Evolutionary conservation across 2,888 invertebrate species (phyloP).

Genomic region (Hypercompe scribonia): DNA sequence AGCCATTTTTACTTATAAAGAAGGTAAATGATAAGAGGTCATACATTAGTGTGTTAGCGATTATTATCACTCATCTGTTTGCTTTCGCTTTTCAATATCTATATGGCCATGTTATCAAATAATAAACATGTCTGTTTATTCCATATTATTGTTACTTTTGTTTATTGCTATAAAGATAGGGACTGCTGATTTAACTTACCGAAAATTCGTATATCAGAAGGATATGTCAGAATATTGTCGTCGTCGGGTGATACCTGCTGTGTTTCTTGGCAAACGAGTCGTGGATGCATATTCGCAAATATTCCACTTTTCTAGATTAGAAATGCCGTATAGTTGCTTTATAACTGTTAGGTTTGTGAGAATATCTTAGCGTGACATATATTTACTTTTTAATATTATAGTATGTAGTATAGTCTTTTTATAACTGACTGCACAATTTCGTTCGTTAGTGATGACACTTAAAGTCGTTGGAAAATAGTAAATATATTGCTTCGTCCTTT

Average conservation of each 20-base stretch:
- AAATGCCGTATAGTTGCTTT: constrained; percentile 76
- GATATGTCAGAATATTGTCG: constrained; percentile 78
- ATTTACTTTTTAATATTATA: neutral
- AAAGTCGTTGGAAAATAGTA: neutral
- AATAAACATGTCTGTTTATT: constrained; percentile 34
- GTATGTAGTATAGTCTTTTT: too few relatives aligned
- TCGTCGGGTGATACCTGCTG: constrained; percentile 72
- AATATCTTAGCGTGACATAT: neutral
- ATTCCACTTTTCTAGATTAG: constrained; percentile 70
- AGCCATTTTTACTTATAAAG: too few relatives aligned
- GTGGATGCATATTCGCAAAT: constrained; percentile 70
- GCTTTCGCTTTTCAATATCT: constrained; percentile 24
- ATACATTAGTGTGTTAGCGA: neutral
- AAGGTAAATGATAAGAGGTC: neutral
- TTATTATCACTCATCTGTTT: neutral
- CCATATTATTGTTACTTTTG: constrained; percentile 24
- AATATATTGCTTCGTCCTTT: too few relatives aligned
- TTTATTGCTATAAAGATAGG: constrained; percentile 29
- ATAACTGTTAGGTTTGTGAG: constrained; percentile 70
- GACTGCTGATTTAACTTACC: constrained; percentile 27
- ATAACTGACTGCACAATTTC: neutral
- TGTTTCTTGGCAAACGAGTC: constrained; percentile 73
- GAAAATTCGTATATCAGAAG: constrained; percentile 66
- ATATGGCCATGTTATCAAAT: constrained; percentile 32
- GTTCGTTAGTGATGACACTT: neutral